These are phyloP conservation scores for Formica aserva DNA, from an alignment of 2,888 invertebrate genomes.

Conservation along the genomic window DNA sequence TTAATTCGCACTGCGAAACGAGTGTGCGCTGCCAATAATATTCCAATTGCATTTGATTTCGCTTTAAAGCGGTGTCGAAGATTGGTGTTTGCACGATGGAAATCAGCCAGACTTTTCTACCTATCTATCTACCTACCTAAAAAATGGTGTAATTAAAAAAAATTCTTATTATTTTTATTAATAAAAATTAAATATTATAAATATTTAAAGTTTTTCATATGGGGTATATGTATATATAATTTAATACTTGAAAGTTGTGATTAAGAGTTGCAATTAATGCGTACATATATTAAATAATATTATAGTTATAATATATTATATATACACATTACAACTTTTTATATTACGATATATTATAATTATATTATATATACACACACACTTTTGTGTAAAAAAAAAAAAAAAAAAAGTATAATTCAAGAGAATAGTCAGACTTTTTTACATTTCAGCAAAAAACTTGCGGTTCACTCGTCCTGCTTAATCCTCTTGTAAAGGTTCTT, in stretches of 20 bases:
- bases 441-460: conserved; percentile 8
- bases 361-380: background rate
- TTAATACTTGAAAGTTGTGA: background rate
- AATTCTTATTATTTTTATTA: background rate
- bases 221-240: background rate
- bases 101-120: background rate
- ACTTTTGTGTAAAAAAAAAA: background rate
- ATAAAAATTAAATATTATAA: background rate
- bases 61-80: conserved; percentile 20
- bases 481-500: conserved; percentile 42
- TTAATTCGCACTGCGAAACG: conserved; percentile 49
- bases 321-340: background rate
- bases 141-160: background rate
- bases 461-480: conserved; percentile 32
- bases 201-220: background rate
- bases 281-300: background rate
- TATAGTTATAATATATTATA: background rate
- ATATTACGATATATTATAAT: background rate
- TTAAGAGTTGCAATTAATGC: background rate
- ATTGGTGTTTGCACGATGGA: conserved; percentile 32
- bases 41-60: conserved; percentile 46
- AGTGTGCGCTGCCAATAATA: conserved; percentile 48
- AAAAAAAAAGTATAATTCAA: no score
- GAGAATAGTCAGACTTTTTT: background rate
- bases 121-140: background rate